Conservation (phyloP, 2,113 vertebrate species). For the Anhinga anhinga region DNA sequence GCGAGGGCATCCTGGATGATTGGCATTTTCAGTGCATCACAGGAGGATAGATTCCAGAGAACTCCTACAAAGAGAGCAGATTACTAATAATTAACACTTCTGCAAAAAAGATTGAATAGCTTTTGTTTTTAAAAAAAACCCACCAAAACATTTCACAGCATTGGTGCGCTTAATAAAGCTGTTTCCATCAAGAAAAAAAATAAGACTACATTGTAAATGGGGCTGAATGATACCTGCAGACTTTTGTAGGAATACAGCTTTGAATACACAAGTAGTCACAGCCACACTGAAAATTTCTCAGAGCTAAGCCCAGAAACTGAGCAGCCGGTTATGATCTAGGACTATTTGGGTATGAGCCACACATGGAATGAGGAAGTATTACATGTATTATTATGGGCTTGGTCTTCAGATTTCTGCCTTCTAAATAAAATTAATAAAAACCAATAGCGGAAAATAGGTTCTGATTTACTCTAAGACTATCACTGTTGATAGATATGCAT, state of each 20-base stretch:
- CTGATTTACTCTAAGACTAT: background rate
- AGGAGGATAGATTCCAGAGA: constrained; percentile 97
- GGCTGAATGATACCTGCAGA: background rate
- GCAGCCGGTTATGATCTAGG: background rate
- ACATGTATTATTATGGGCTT: background rate
- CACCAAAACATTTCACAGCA: background rate
- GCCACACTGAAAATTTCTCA: background rate
- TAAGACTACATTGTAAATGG: background rate
- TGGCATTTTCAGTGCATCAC: constrained; percentile 98
- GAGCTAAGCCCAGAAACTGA: background rate
- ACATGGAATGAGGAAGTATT: background rate
- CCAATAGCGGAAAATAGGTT: background rate
- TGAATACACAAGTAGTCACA: background rate
- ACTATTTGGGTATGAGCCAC: background rate
- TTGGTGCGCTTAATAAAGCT: background rate
- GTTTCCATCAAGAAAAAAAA: background rate
- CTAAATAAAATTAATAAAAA: background rate
- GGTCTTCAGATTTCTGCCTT: background rate
- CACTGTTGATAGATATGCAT: rapidly evolving
- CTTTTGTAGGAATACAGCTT: background rate
- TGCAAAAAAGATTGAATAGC: background rate
- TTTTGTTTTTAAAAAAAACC: background rate
- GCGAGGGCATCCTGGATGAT: constrained; percentile 98
- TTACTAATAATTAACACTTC: background rate
- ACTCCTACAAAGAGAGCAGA: constrained; percentile 79